Base-by-base conservation (phyloP, 2,113 vertebrate genomes). In the Eretmochelys imbricata region DNA sequence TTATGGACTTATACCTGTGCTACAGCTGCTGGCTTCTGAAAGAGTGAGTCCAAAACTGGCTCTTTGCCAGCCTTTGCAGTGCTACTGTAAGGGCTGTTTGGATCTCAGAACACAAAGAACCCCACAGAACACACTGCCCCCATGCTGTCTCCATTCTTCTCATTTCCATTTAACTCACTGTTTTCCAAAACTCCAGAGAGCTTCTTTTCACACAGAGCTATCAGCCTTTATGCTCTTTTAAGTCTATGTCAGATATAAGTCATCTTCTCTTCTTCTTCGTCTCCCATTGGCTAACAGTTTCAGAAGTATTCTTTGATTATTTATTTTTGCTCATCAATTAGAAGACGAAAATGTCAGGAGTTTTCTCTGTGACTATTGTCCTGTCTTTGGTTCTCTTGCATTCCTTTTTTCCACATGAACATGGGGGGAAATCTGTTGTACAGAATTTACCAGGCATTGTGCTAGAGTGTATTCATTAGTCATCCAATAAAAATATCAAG, bases 331-430 rank as follows among this genome's bases (percentile, higher is more conserved):
- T 35, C 51, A 8, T 13, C 29, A 10, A 7, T 62, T 59, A 46
- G 72, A 29, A 2, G 6, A 5, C 6, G 12, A 1, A 2, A 88
- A 57, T 51, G 20, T 57, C 54, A 80, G 29, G 27, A 5, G 48
- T 3, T 0, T 81, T 57, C 24, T 72, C 10, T 0, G 24, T 49
- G 31, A 24, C 1, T 25, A 19, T 10, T 31, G 10, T 6, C 4
- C 19, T 22, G 1, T 1, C 24, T 57, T 12, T 6, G 5, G 20
- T 38, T 35, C 75, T 84, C 3, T 85, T 72, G 59, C 38, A 49
- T 19, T 55, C 48, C 11, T 22, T 48, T 53, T 59, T 25, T 1
- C 48, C 54, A 9, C 1, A 0, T 1, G 10, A 51, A 3, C 1
- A 57, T 11, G 1, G 31, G 0, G 35, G 80, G 35, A 54, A 72